These are phyloP conservation scores for Salpingus planirostris DNA, from an alignment of 2,888 invertebrate genomes.

Conservation along the genomic window DNA sequence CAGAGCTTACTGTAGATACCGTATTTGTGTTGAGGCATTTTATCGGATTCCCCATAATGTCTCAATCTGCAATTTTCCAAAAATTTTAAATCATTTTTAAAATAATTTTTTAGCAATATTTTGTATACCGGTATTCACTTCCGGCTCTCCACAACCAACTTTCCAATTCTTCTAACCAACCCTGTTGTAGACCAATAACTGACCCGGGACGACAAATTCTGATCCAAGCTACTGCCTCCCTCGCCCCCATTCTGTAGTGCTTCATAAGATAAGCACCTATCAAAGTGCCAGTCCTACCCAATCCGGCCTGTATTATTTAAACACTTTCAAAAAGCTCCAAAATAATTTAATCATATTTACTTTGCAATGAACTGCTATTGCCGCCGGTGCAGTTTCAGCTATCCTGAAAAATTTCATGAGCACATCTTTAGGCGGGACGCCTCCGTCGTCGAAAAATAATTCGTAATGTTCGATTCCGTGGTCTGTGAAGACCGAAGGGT, in stretches of 20 bases:
- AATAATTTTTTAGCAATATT: background rate
- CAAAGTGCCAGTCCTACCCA: constrained; percentile 82
- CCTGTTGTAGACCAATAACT: constrained; percentile 81
- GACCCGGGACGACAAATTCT: constrained; percentile 81
- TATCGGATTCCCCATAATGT: constrained; percentile 39
- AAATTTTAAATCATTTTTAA: background rate
- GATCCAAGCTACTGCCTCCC: constrained; percentile 82
- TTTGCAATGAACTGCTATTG: constrained; percentile 88
- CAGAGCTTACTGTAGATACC: constrained; percentile 44
- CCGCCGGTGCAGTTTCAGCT: constrained; percentile 64
- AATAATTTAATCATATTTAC: constrained; percentile 37
- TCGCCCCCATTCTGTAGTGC: constrained; percentile 68
- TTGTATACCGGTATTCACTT: constrained; percentile 45
- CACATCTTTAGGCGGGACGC: constrained; percentile 71
- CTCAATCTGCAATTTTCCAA: constrained; percentile 11
- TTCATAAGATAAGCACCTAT: constrained; percentile 86
- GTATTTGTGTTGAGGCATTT: constrained; percentile 40
- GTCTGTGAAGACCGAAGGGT: constrained; percentile 60
- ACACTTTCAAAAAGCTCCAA: too few relatives aligned
- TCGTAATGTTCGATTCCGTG: constrained; percentile 81
- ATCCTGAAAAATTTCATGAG: constrained; percentile 72
- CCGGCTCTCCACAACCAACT: constrained; percentile 46
- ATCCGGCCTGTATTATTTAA: too few relatives aligned
- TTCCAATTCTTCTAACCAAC: constrained; percentile 51
- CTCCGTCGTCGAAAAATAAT: constrained; percentile 82